Evolutionary conservation across 2,797 vertebrate species (phyloP).

Genomic region (Hypotaenidia philippensis): DNA sequence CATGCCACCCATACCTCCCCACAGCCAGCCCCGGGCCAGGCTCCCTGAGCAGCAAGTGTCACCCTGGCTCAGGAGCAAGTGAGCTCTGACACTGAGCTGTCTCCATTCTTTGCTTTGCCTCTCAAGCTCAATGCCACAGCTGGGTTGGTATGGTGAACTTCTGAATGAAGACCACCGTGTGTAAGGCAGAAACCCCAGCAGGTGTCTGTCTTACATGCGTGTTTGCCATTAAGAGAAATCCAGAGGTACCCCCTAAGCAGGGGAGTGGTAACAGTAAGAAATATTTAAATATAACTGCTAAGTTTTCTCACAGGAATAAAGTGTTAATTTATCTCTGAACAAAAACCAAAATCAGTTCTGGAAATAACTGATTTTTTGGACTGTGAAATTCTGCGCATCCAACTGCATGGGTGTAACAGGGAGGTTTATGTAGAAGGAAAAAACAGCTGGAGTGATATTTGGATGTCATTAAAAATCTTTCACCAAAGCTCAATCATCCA

Average conservation of each 20-base stretch:
- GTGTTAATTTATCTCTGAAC: background rate
- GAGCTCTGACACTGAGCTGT: background rate
- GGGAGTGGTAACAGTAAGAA: background rate
- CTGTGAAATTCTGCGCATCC: background rate
- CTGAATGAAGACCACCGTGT: background rate
- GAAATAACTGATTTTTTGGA: background rate
- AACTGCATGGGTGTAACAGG: background rate
- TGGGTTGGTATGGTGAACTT: background rate
- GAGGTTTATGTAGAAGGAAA: background rate
- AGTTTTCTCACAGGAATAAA: background rate
- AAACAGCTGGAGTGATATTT: background rate
- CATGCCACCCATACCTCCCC: background rate
- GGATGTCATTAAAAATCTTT: background rate
- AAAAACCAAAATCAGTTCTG: background rate
- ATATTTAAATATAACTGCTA: background rate
- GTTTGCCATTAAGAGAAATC: background rate
- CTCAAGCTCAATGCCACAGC: background rate
- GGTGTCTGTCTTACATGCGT: background rate
- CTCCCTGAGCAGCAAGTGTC: rapidly evolving
- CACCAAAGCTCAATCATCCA: background rate
- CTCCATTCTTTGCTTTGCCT: background rate
- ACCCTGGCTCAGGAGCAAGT: background rate
- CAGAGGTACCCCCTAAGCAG: background rate
- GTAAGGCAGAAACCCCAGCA: background rate
- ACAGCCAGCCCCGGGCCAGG: background rate